These are phyloP conservation scores for Netelia inedita DNA, from an alignment of 2,888 invertebrate genomes.

Conservation along the genomic window DNA sequence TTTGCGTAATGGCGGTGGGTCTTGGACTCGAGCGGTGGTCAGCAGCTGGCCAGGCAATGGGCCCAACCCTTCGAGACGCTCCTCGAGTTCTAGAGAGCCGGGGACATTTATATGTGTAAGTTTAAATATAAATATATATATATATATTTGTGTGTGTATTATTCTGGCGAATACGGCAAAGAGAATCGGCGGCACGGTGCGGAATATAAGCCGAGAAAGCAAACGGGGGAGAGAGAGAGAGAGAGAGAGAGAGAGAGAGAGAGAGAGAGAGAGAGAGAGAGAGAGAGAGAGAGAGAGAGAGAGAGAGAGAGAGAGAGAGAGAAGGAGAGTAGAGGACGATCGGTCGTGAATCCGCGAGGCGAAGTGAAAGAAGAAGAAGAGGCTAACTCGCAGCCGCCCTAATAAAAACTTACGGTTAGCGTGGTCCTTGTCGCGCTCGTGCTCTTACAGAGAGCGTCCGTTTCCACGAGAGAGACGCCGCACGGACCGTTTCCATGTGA, in stretches of 20 bases:
- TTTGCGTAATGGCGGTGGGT: slow-evolving; percentile 68
- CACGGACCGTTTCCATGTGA: slow-evolving; percentile 31
- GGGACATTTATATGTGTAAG: no score
- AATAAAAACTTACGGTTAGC: slow-evolving; percentile 81
- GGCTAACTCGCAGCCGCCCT: slow-evolving; percentile 79
- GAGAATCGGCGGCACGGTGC: slow-evolving; percentile 35
- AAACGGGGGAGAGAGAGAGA: slow-evolving; percentile 32
- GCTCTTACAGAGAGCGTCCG: slow-evolving; percentile 47
- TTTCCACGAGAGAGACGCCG: slow-evolving; percentile 63
- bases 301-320: slow-evolving; percentile 38
- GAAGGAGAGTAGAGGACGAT: slow-evolving; percentile 35
- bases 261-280: slow-evolving; percentile 41
- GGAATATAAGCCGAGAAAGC: slow-evolving; percentile 62
- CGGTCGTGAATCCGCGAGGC: slow-evolving; percentile 40
- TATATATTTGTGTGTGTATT: neutral
- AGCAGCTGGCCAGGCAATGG: slow-evolving; percentile 52
- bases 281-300: slow-evolving; percentile 38
- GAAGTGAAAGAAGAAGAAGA: slow-evolving; percentile 56
- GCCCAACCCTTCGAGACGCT: no score
- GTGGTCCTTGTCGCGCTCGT: slow-evolving; percentile 72
- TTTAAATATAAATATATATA: neutral
- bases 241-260: slow-evolving; percentile 40
- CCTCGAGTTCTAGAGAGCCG: no score
- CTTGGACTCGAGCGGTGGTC: slow-evolving; percentile 29
- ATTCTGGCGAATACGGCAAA: slow-evolving; percentile 34